Conservation (phyloP, 2,113 vertebrate genomes). For the Notechis scutatus region DNA sequence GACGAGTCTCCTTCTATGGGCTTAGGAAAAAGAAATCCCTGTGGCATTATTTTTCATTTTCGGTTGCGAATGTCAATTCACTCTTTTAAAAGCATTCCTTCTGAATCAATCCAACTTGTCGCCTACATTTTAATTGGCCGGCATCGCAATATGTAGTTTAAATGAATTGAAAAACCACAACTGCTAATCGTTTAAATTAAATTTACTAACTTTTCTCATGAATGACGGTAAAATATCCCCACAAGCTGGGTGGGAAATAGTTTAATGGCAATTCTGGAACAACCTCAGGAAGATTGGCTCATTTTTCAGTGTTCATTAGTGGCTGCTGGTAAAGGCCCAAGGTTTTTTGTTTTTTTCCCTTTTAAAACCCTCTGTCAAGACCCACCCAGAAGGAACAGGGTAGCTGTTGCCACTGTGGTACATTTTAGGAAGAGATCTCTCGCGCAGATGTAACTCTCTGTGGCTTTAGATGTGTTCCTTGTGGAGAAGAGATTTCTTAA, state of each 20-base stretch:
- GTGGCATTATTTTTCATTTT: background rate
- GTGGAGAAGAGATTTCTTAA: constrained; percentile 3
- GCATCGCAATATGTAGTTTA: background rate
- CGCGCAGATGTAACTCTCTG: background rate
- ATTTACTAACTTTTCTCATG: background rate
- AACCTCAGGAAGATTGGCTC: background rate
- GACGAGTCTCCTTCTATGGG: background rate
- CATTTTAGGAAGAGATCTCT: constrained; percentile 7
- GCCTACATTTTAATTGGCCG: background rate
- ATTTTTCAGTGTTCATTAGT: background rate
- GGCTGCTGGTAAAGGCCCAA: background rate
- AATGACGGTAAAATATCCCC: background rate
- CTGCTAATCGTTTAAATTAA: background rate
- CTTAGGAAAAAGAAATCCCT: background rate
- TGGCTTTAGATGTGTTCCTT: background rate
- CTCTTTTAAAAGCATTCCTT: background rate
- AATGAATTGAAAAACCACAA: background rate
- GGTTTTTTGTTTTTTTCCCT: background rate
- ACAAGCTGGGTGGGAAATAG: background rate
- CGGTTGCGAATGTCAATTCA: background rate
- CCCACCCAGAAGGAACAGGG: background rate
- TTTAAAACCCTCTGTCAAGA: background rate
- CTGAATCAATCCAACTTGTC: background rate
- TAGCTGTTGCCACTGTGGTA: constrained; percentile 9
- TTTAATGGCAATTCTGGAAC: constrained; percentile 8